phyloP scores from a whole-genome alignment of 2,888 invertebrate species.

The Macroteleia sp. region DNA sequence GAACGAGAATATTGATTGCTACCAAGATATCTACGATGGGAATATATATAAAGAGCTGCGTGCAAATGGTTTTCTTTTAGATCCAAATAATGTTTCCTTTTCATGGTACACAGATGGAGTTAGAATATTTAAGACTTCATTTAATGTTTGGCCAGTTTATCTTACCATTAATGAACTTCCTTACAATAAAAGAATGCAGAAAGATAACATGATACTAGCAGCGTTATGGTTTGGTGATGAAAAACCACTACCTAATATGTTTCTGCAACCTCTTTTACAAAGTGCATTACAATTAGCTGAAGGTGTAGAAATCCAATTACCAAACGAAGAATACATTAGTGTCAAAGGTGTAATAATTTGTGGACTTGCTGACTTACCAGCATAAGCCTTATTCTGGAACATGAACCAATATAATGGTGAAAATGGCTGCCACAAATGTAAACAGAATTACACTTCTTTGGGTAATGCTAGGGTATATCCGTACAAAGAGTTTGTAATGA shows the following conservation, averaged over 20 bases:
- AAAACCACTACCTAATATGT: background rate
- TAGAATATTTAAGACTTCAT: slow-evolving; percentile 54
- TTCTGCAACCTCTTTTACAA: slow-evolving; percentile 35
- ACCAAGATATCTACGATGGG: slow-evolving; percentile 35
- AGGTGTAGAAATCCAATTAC: slow-evolving; percentile 23
- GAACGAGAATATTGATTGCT: background rate
- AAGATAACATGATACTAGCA: slow-evolving; percentile 64
- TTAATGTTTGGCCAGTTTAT: slow-evolving; percentile 61
- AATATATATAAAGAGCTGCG: slow-evolving; percentile 20
- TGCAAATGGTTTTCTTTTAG: slow-evolving; percentile 18
- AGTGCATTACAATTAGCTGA: slow-evolving; percentile 12
- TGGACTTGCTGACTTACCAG: slow-evolving; percentile 45
- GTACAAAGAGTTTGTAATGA: background rate
- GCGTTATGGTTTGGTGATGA: slow-evolving; percentile 58
- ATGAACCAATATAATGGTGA: slow-evolving; percentile 53
- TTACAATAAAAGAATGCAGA: slow-evolving; percentile 41
- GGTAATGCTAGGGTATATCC: background rate
- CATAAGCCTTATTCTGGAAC: slow-evolving; percentile 46
- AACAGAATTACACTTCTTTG: background rate
- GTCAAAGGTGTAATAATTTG: slow-evolving; percentile 31
- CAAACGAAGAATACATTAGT: background rate
- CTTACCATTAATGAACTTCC: slow-evolving; percentile 66
- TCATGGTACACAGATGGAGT: slow-evolving; percentile 67
- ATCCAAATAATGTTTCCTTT: slow-evolving; percentile 18
- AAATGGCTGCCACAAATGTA: slow-evolving; percentile 15